Base-by-base conservation (phyloP, 1,140 invertebrate genomes). In the Chelonus insularis region DNA sequence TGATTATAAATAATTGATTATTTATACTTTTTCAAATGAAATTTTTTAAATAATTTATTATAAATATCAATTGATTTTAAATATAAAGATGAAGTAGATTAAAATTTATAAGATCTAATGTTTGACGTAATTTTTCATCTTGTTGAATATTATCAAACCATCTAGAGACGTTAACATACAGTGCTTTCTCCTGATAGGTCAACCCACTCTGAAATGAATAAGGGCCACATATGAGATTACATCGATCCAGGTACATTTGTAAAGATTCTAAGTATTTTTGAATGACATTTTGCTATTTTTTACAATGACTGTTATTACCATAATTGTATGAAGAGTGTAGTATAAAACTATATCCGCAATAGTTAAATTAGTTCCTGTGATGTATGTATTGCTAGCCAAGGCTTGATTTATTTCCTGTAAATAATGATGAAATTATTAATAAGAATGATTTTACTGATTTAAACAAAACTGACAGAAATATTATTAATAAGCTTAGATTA, bases 131-230 rank as follows among this genome's bases (percentile, higher is more conserved):
- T 65, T 81, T 80, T 5, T 80, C 73, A 62, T 87, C 82, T 68
- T 88, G 83, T 61, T 89, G 87, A 60, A 89, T 73, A 69, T 88
- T 85, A 66, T 88, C 85, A 67, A 86, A 89, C 87, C 87, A 89
- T 61, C 87, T 80, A 2, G 86, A 88, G 0, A 89, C 72, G 68
- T 88, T 83, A n/a, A 87, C 57, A 52, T 83, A 85, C 61, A 82
- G 81, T 59, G 86, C 86, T 58, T 87, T 88, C 2, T 87, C 85
- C 60, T 84, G 76, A 16, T 80, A 76, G 1, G 76, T 78, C 23
- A 88, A 71, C 18, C 75, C 78, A 65, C 72, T 72, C 80, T 82
- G 65, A 39, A 77, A 77, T 57, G 45, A 48, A 48, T 39, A 57
- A 25, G 34, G 32, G 12, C 21, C 11, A 47, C 18, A 20, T 58